These are phyloP conservation scores for Dicentrarchus labrax DNA, from an alignment of 2,113 vertebrate genomes.

Conservation along the genomic window DNA sequence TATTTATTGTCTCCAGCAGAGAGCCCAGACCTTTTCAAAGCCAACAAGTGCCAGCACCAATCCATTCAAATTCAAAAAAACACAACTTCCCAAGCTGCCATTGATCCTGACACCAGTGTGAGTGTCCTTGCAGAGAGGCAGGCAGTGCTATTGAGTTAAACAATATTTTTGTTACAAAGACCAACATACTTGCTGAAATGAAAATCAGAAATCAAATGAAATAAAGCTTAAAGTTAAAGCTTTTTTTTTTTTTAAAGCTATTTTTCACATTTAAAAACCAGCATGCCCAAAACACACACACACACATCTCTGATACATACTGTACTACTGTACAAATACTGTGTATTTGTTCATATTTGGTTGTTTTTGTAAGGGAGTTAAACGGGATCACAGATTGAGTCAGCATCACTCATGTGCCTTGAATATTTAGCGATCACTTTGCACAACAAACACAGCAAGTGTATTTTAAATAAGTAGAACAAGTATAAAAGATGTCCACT, in stretches of 20 bases:
- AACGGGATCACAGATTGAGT: neutral
- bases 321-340: too few relatives aligned
- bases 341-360: neutral
- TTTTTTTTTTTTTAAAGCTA: neutral
- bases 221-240: neutral
- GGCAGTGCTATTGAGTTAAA: neutral
- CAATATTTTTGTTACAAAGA: neutral
- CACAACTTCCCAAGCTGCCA: slow-evolving; percentile 14
- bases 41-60: slow-evolving; percentile 35
- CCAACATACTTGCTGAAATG: neutral
- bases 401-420: neutral
- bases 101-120: neutral
- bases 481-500: neutral
- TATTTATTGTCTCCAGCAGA: neutral
- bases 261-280: too few relatives aligned
- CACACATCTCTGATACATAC: neutral
- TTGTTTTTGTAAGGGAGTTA: neutral
- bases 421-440: slow-evolving; percentile 23
- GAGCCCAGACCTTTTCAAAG: slow-evolving; percentile 12
- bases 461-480: neutral
- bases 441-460: slow-evolving; percentile 19
- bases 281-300: neutral
- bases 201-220: neutral
- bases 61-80: slow-evolving; percentile 24
- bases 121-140: neutral